Percentiles rank a stretch among this genome's conserved stretches.
Conservation (phyloP, 2,888 invertebrate species). For the Nephrotoma guestfalica region DNA sequence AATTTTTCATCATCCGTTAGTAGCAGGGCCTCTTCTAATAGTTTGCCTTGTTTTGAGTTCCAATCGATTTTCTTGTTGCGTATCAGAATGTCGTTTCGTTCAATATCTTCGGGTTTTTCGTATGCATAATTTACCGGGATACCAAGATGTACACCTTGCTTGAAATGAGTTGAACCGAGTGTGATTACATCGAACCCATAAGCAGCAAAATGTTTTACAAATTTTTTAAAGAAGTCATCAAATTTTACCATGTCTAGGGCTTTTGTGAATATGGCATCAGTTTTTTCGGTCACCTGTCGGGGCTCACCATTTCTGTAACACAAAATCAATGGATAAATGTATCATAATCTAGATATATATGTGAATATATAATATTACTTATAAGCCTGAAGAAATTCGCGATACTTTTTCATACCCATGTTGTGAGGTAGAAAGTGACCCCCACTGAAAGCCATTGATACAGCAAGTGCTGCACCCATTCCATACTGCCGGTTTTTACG, state of each 20-base stretch:
- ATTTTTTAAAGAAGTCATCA: constrained; percentile 32
- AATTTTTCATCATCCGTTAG: constrained; percentile 65
- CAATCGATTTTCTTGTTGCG: constrained; percentile 47
- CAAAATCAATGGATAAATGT: neutral
- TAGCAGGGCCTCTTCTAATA: constrained; percentile 49
- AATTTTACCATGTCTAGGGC: constrained; percentile 46
- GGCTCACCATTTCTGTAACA: constrained; percentile 40
- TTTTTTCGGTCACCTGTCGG: constrained; percentile 37
- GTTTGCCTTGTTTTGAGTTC: constrained; percentile 43
- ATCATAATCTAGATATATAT: neutral
- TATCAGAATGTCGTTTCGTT: constrained; percentile 44
- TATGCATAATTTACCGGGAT: constrained; percentile 59
- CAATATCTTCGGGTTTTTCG: constrained; percentile 37
- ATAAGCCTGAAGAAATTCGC: constrained; percentile 47
- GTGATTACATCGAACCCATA: constrained; percentile 59
- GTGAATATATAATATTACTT: constrained; percentile 33
- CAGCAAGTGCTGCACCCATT: constrained; percentile 33
- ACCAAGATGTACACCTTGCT: constrained; percentile 52
- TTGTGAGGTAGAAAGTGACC: constrained; percentile 46
- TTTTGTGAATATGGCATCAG: constrained; percentile 37
- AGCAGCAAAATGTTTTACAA: constrained; percentile 50
- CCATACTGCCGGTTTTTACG: constrained; percentile 37
- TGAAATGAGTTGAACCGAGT: constrained; percentile 40
- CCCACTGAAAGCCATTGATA: constrained; percentile 29
- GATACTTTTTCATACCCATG: constrained; percentile 42